Evolutionary conservation across 2,113 vertebrate species (phyloP), one percentile per base, ranked within the genome.

Genomic region (Crotalus viridis): DNA sequence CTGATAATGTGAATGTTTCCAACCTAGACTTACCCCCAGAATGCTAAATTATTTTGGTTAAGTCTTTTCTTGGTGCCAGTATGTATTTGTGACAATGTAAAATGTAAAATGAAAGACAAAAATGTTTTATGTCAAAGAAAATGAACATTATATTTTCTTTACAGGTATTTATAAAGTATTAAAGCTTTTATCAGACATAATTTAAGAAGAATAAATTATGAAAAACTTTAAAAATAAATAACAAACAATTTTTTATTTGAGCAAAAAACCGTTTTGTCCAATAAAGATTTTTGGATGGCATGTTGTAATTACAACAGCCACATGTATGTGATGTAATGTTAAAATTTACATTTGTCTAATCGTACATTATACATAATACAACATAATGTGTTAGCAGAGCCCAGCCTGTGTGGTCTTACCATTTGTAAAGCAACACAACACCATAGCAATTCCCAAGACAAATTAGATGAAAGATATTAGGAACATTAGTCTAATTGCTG

Each of bases 101-200:
- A 97, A 97, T 91, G 96, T 97, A 95, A 95, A 97, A 97, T 91
- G 96, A n/a, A 90, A 96, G 95, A 95, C 46, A 94, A 94, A 95
- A 95, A 92, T 64, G 94, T 97, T 97, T 97, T 97, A 96, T 97
- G 96, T 97, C 94, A 95, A 96, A 98, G 97, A 93, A 93, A 93
- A 97, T 97, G 97, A 96, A 97, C 97, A 97, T 96, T 98, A 94
- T 98, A 98, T 98, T 98, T 98, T 98, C 97, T 52, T 98, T 98
- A 98, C 96, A 98, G 96, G 97, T 97, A 97, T 98, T 98, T 98
- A 96, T 98, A 98, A 97, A 96, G 96, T 95, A 97, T 95, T 95
- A 96, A 95, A 97, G 96, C 97, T 97, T 98, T 98, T 98, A 97
- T 96, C 95, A 95, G 95, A 95, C 90, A 96, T 94, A 97, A 96